Base-by-base conservation (phyloP, 2,113 vertebrate species). In the Guaruba guarouba region DNA sequence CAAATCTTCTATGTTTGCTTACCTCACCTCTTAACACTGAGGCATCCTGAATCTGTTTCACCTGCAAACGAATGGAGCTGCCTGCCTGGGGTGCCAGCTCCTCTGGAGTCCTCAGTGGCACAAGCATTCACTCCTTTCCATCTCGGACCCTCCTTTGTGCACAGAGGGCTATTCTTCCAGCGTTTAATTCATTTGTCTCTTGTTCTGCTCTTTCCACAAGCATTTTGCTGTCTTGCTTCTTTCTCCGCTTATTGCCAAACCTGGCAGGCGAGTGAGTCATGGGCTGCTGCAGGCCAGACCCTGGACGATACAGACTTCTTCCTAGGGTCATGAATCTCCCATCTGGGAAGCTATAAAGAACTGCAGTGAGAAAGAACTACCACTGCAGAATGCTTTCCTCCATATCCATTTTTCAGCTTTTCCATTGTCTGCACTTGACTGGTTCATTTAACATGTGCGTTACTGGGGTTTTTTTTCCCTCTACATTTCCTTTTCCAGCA, bases 401-500 rank as follows among this genome's bases (percentile, higher is more conserved):
- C 44, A 55, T 61, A 71, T 18, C 86, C 82, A 91, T 94, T 95
- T 96, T 93, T 96, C 93, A 93, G 49, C 86, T 92, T 94, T 92
- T 78, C 88, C 91, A 91, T 94, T 95, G 96, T 96, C 95, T 91
- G 86, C 88, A 89, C 88, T 94, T 96, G 96, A 97, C 88, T 94
- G 91, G 93, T 89, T 96, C 95, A 96, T 96, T 96, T 94, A 93
- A 79, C 92, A 89, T 79, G 73, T 88, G 82, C 29, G 3, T 93
- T 86, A 63, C 64, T 31, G 54, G 25, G 3, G 0, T 23, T 74
- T 67, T 85, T 5, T 68, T 41, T 7, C 20, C 69, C 31, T 92
- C 84, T 49, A 17, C 43, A 10, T 70, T 87, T 67, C 57, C 77
- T 71, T 84, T 92, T 46, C 75, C 35, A 80, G 54, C 66, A 95